Conservation (phyloP, 2,888 invertebrate species). For the Diarsia mendica region DNA sequence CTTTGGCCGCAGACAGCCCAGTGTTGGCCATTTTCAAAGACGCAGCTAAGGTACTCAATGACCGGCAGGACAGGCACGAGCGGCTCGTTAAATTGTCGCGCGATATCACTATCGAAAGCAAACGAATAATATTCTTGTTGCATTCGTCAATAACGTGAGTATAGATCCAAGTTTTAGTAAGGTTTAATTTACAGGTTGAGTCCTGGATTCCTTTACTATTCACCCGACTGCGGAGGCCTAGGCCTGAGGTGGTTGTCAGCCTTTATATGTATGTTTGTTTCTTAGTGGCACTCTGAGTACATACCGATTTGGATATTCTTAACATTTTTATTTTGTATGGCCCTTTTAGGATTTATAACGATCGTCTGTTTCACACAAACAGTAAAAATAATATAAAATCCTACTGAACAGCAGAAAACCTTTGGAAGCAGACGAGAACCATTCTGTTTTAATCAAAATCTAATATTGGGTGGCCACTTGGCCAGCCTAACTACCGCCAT, state of each 20-base stretch:
- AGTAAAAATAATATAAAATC: too few species aligned
- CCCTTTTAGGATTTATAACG: too few species aligned
- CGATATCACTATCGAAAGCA: slow-evolving; percentile 97
- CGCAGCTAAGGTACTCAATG: slow-evolving; percentile 92
- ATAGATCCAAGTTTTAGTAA: not conserved
- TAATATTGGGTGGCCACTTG: too few species aligned
- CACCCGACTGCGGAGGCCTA: not conserved
- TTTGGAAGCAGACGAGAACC: too few species aligned
- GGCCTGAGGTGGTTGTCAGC: not conserved
- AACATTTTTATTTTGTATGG: too few species aligned
- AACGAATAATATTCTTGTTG: slow-evolving; percentile 96
- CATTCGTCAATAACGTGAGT: slow-evolving; percentile 92
- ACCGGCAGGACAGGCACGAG: slow-evolving; percentile 95
- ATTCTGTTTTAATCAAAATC: too few species aligned
- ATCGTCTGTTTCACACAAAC: too few species aligned
- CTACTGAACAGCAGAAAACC: too few species aligned
- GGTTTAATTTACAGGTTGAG: not conserved
- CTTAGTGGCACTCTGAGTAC: not conserved
- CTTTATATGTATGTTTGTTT: not conserved
- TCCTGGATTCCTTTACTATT: not conserved
- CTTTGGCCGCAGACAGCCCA: slow-evolving; percentile 83
- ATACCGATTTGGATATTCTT: not conserved
- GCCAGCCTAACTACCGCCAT: too few species aligned
- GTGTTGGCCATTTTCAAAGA: slow-evolving; percentile 91
- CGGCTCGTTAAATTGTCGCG: slow-evolving; percentile 95